Base-by-base conservation (phyloP, 1,140 invertebrate species). In the Drosophila suzukii region DNA sequence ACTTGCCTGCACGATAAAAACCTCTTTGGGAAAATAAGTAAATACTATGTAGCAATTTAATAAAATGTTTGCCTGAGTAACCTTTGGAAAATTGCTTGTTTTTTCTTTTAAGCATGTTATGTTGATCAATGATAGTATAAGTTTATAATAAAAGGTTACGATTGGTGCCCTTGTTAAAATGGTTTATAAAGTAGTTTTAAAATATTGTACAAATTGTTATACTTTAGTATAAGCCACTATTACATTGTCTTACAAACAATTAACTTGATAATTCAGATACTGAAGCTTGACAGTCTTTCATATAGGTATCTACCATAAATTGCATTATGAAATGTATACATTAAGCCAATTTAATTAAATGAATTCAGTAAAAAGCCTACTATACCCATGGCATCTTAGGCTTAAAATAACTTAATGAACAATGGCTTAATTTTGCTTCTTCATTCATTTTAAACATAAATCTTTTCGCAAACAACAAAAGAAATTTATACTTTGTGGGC, bases 1-100 rank as follows among this genome's bases (percentile, higher is more conserved):
- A 39, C 51, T 58, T 41, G n/a, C 3, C 17, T 30, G 65, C 67
- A 71, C 67, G 67, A 71, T 36, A 71, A 10, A 57, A 71, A 71
- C 53, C 27, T 17, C 44, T 43, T 12, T 12, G 56, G 36, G n/a
- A 49, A 41, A 71, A 71, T 50, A 49, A 57, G 27, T 36, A 43
- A 58, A 13, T 65, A 32, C 60, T 20, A 13, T 24, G 20, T 46
- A 27, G 54, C 20, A 34, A 41, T 43, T 20, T 13, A 32, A 30
- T 59, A 17, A 36, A 53, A 36, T 17, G 10, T 36, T 53, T 36
- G 32, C 10, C 50, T 53, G n/a, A 20, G n/a, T 53, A 36, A 53
- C 32, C 50, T 20, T 53, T 53, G 5, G 32, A 20, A 53, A 34
- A 36, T 36, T 2, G 4, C 6, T 53, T 13, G 15, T 6, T 32